Evolutionary conservation across 2,888 invertebrate species (phyloP).

Genomic region (Epirrita christyi): DNA sequence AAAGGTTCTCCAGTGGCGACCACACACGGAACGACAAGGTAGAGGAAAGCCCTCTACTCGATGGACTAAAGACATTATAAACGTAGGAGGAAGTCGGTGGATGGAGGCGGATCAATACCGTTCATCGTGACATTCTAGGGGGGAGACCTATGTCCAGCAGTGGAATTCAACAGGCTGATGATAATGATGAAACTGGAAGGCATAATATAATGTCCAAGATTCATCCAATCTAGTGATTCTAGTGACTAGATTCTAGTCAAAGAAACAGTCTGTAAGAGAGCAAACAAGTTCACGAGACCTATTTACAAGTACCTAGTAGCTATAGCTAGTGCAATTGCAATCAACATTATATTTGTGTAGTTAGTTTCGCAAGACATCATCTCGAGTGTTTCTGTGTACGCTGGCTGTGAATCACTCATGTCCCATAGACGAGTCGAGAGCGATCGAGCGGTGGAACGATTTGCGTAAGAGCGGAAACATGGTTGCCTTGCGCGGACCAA

Average conservation of each 20-base stretch:
- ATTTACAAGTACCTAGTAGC: constrained; percentile 30
- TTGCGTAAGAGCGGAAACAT: constrained; percentile 58
- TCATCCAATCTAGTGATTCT: no score
- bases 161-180: no score
- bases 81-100: no score
- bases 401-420: constrained; percentile 47
- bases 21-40: no score
- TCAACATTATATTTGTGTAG: constrained; percentile 34
- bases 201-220: constrained; percentile 6
- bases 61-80: no score
- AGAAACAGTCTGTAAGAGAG: constrained; percentile 20
- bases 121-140: no score
- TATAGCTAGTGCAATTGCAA: constrained; percentile 41
- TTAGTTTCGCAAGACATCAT: constrained; percentile 48
- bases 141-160: no score
- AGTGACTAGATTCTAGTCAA: no score
- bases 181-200: no score
- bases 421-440: constrained; percentile 44
- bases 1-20: no score
- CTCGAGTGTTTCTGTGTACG: constrained; percentile 44
- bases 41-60: no score
- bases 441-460: constrained; percentile 45
- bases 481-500: constrained; percentile 49
- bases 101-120: no score
- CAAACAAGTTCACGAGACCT: constrained; percentile 31